A percentile compares a stretch with the other conserved stretches of the same genome.
These are phyloP conservation scores for Amphiprion percula DNA, from an alignment of 2,113 vertebrate species.

Conservation along the genomic window DNA sequence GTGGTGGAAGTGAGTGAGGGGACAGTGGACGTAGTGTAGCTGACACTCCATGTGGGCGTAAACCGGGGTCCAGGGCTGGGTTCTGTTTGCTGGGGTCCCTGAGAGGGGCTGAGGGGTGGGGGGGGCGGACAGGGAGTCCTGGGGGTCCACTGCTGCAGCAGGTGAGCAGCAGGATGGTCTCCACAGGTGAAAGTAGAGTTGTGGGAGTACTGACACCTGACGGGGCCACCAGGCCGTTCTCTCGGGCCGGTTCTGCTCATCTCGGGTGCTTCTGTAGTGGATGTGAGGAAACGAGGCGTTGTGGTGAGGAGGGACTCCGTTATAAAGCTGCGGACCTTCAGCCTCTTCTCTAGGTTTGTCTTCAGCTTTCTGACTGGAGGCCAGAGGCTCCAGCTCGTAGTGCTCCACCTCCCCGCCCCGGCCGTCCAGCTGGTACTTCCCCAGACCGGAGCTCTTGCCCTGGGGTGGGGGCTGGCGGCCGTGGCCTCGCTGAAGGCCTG, in stretches of 20 bases:
- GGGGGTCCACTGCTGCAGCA: conserved; percentile 76
- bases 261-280: conserved; percentile 67
- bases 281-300: conserved; percentile 46
- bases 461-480: conserved; percentile 74
- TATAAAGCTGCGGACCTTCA: conserved; percentile 81
- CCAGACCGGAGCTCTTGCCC: conserved; percentile 80
- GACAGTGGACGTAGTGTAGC: conserved; percentile 81
- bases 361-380: conserved; percentile 73
- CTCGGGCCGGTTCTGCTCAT: conserved; percentile 43
- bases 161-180: conserved; percentile 55
- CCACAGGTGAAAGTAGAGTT: conserved; percentile 84
- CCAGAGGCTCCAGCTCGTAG: conserved; percentile 93
- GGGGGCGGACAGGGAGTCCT: conserved; percentile 57
- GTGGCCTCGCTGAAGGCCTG: conserved; percentile 84
- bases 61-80: conserved; percentile 64
- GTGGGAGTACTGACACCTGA: conserved; percentile 81
- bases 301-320: conserved; percentile 72
- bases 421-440: conserved; percentile 86
- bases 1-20: conserved; percentile 81
- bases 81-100: conserved; percentile 67
- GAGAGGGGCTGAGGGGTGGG: conserved; percentile 77
- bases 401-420: conserved; percentile 83
- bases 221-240: conserved; percentile 66
- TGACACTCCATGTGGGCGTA: conserved; percentile 80
- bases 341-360: conserved; percentile 85